These are phyloP conservation scores for Antennarius maculatus DNA, from an alignment of 2,797 vertebrate genomes.

Conservation along the genomic window DNA sequence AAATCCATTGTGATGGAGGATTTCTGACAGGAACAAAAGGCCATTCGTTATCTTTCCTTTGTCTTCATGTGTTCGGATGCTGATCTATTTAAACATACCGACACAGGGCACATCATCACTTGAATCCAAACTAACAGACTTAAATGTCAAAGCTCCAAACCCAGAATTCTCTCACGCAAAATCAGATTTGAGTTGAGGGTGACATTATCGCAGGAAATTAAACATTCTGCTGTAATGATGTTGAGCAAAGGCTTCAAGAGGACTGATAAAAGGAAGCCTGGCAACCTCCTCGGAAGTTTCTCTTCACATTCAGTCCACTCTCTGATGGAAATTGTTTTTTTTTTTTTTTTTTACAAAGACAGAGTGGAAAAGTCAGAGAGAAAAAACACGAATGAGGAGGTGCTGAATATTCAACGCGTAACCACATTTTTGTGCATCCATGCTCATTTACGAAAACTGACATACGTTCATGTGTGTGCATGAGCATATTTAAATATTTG, in stretches of 20 bases:
- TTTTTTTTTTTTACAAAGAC: slow-evolving; percentile 9
- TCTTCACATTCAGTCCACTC: slow-evolving; percentile 36
- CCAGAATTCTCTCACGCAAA: slow-evolving; percentile 11
- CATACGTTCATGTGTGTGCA: not conserved
- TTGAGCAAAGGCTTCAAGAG: slow-evolving; percentile 28
- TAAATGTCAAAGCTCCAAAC: not conserved
- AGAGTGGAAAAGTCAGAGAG: not conserved
- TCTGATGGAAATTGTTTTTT: slow-evolving; percentile 43
- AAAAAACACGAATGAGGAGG: not conserved
- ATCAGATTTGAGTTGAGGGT: slow-evolving; percentile 16
- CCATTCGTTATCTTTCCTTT: no score
- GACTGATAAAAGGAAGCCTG: slow-evolving; percentile 31
- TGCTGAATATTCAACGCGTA: slow-evolving; percentile 9
- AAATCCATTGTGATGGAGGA: no score
- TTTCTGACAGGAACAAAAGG: no score
- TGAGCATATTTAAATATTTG: slow-evolving; percentile 53
- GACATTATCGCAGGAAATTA: slow-evolving; percentile 17
- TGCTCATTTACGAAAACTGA: slow-evolving; percentile 4
- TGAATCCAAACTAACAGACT: not conserved
- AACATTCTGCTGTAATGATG: slow-evolving; percentile 20
- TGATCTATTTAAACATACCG: not conserved
- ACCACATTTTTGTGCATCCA: slow-evolving; percentile 10
- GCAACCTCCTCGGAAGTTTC: not conserved
- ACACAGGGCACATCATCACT: not conserved
- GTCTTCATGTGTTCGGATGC: not conserved